These are phyloP conservation scores for Perca schrenkii DNA, from an alignment of 2,113 vertebrate genomes.

Conservation along the genomic window DNA sequence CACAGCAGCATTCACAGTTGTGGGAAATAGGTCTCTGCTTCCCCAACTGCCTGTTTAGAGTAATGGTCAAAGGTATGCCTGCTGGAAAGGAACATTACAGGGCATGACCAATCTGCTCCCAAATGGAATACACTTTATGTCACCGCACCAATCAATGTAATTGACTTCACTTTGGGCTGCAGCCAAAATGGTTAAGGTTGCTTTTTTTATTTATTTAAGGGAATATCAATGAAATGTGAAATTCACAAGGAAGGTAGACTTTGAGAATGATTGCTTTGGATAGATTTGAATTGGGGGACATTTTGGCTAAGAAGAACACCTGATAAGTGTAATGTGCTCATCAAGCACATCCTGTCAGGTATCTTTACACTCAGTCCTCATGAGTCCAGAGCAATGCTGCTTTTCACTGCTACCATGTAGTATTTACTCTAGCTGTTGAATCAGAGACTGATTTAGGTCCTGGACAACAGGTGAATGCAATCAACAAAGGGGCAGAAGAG, in stretches of 20 bases:
- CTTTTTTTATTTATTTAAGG: slow-evolving; percentile 37
- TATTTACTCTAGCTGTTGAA: background rate
- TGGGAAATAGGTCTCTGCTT: slow-evolving; percentile 68
- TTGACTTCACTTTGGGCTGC: slow-evolving; percentile 76
- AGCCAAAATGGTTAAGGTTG: slow-evolving; percentile 61
- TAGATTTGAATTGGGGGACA: slow-evolving; percentile 54
- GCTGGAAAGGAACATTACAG: slow-evolving; percentile 78
- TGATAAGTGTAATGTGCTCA: slow-evolving; percentile 36
- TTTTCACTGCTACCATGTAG: slow-evolving; percentile 22
- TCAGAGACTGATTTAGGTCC: slow-evolving; percentile 14
- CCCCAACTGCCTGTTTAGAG: slow-evolving; percentile 74
- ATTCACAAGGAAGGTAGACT: slow-evolving; percentile 47
- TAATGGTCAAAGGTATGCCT: slow-evolving; percentile 75
- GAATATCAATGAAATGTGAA: slow-evolving; percentile 63
- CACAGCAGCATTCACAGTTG: slow-evolving; percentile 62
- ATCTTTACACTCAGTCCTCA: background rate
- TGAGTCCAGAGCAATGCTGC: background rate
- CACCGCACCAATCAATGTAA: slow-evolving; percentile 77
- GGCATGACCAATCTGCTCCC: slow-evolving; percentile 80
- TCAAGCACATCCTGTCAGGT: slow-evolving; percentile 9
- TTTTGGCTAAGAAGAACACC: slow-evolving; percentile 49
- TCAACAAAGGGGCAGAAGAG: slow-evolving; percentile 46
- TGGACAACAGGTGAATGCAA: slow-evolving; percentile 62
- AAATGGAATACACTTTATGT: slow-evolving; percentile 82
- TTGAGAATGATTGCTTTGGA: slow-evolving; percentile 64